Base-by-base conservation (phyloP, 2,113 vertebrate genomes). In the Fregata magnificens region DNA sequence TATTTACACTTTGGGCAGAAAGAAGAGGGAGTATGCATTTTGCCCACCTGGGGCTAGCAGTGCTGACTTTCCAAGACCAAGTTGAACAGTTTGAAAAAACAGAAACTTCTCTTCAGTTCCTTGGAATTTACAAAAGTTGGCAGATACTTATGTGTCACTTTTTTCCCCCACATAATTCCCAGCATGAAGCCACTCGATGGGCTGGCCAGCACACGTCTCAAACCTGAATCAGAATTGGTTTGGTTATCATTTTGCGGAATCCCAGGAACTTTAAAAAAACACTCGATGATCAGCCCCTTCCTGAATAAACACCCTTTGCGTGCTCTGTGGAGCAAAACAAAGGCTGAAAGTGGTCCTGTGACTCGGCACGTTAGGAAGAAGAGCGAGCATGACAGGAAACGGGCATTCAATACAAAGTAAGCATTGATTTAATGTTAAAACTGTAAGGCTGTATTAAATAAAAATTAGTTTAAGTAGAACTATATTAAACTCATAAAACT, bases 121-220 rank as follows among this genome's bases (percentile, higher is more conserved):
- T 67, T 63, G 20, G 45, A 82, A 55, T 36, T 13, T 9, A 47
- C 4, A 15, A 7, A 78, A 62, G 31, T 8, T 0, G 2, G 8
- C n/a, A 59, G 28, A 6, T 20, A 7, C 6, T 29, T 40, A 9
- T 0, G 0, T 6, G 28, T 49, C 20, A 1, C 12, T 49, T 29
- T 26, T 9, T 10, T 5, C 3, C 8, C 19, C 10, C 25, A 1
- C 6, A 4, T 16, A 14, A 34, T 25, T 78, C 38, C 61, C 13
- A 44, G 44, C 0, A 0, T 1, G 31, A 72, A 77, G 20, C 62
- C 32, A 13, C 3, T 7, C 0, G 0, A 1, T 9, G 20, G 26
- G 7, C 6, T 62, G 55, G 20, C 36, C 22, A 69, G 10, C 15
- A 9, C 13, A 0, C 24, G 40, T 40, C 45, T 74, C 36, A 31